Evolutionary conservation across 2,888 invertebrate genomes (phyloP).

Genomic region (Acronicta psi): DNA sequence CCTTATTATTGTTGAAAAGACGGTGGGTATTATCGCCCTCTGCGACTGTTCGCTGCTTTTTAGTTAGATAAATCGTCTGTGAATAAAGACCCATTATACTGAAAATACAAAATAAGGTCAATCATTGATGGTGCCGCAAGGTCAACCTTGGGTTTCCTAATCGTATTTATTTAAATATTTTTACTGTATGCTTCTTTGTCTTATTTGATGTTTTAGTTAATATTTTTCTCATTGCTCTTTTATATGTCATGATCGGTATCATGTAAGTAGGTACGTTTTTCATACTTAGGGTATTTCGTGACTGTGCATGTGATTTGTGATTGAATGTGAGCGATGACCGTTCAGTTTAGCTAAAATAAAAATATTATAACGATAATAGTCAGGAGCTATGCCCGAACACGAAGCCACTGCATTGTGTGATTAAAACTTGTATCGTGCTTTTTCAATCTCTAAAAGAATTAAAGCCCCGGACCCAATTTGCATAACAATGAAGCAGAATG

Average conservation of each 20-base stretch:
- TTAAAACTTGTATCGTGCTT: slow-evolving; percentile 39
- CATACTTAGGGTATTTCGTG: slow-evolving; percentile 55
- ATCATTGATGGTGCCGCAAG: slow-evolving; percentile 52
- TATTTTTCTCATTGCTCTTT: slow-evolving; percentile 14
- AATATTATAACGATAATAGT: slow-evolving; percentile 51
- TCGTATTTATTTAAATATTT: slow-evolving; percentile 32
- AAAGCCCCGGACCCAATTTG: slow-evolving; percentile 64
- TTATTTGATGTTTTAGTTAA: slow-evolving; percentile 14
- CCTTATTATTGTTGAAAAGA: slow-evolving; percentile 59
- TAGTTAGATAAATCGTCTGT: slow-evolving; percentile 59
- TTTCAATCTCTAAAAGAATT: slow-evolving; percentile 52
- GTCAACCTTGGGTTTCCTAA: slow-evolving; percentile 52
- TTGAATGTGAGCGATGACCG: slow-evolving; percentile 38
- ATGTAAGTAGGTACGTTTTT: background rate
- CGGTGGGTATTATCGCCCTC: no score
- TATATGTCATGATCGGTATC: background rate
- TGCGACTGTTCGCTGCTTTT: slow-evolving; percentile 50
- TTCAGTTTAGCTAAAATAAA: slow-evolving; percentile 32
- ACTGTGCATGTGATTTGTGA: slow-evolving; percentile 53
- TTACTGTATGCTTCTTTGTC: slow-evolving; percentile 10
- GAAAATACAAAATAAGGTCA: slow-evolving; percentile 28
- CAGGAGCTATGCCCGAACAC: slow-evolving; percentile 57
- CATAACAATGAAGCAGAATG: slow-evolving; percentile 69
- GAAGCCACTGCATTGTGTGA: slow-evolving; percentile 44
- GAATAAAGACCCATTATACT: slow-evolving; percentile 59